phyloP scores from a whole-genome alignment of 2,113 vertebrate genomes.

The Galeopterus variegatus region DNA sequence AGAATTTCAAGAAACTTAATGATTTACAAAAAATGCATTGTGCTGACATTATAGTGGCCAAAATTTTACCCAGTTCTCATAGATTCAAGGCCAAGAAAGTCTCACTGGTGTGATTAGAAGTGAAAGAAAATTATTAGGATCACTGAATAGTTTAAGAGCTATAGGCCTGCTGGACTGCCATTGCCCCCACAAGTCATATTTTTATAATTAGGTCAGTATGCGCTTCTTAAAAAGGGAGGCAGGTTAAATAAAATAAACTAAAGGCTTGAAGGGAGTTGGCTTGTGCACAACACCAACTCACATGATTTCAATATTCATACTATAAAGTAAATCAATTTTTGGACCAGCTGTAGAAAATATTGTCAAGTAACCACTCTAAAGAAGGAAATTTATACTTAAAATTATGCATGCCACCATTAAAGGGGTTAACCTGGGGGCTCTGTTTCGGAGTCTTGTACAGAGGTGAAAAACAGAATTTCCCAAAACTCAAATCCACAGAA shows the following conservation, averaged over 20 bases:
- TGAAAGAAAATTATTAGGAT: slow-evolving; percentile 60
- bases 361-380: background rate
- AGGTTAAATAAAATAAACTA: slow-evolving; percentile 65
- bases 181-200: background rate
- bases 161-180: background rate
- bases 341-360: slow-evolving; percentile 38
- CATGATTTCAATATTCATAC: slow-evolving; percentile 39
- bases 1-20: slow-evolving; percentile 59
- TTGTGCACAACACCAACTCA: background rate
- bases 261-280: background rate
- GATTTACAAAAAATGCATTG: slow-evolving; percentile 66
- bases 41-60: slow-evolving; percentile 47
- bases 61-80: slow-evolving; percentile 60
- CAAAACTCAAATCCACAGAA: background rate
- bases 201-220: slow-evolving; percentile 59
- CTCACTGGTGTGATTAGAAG: slow-evolving; percentile 55
- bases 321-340: slow-evolving; percentile 37
- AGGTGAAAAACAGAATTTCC: background rate
- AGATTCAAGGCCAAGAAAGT: slow-evolving; percentile 69
- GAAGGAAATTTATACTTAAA: background rate
- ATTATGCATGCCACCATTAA: background rate
- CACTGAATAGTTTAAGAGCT: background rate
- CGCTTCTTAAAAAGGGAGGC: background rate
- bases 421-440: background rate
- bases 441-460: accelerated